Conservation (phyloP, 2,888 invertebrate species). For the Amphiduros pacificus region DNA sequence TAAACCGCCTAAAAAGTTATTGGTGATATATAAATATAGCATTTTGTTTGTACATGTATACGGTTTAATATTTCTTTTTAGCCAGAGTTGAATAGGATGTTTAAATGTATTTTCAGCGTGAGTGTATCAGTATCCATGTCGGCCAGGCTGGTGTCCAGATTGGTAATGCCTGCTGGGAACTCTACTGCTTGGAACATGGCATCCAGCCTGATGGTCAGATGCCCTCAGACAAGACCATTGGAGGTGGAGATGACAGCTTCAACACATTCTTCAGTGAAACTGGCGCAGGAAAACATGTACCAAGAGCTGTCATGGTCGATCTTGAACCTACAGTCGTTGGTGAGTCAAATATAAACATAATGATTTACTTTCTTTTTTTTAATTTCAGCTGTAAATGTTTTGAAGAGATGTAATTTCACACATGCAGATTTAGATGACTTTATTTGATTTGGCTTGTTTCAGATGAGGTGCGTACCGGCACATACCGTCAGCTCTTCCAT, state of each 20-base stretch:
- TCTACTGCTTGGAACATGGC: constrained; percentile 5
- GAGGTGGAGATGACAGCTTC: not conserved
- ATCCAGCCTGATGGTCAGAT: not conserved
- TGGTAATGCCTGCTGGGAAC: constrained; percentile 7
- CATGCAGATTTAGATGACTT: not conserved
- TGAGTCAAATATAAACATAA: constrained; percentile 4
- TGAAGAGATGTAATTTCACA: not conserved
- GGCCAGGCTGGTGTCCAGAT: constrained; percentile 7
- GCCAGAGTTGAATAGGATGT: not conserved
- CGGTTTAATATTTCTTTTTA: not conserved
- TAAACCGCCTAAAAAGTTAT: no score
- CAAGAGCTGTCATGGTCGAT: constrained; percentile 89
- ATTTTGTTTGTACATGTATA: not conserved
- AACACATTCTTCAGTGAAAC: constrained; percentile 6
- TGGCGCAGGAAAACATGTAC: constrained; percentile 76
- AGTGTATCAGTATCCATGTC: constrained; percentile 1
- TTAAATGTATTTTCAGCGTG: constrained; percentile 2
- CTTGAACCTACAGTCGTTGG: constrained; percentile 91
- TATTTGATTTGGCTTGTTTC: constrained; percentile 3
- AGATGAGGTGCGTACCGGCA: constrained; percentile 53
- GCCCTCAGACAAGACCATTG: not conserved
- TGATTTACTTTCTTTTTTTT: not conserved
- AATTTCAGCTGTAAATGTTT: not conserved
- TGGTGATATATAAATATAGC: no score
- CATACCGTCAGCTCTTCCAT: constrained; percentile 55